These are phyloP conservation scores for Novumbra hubbsi DNA, from an alignment of 2,797 vertebrate genomes.

Conservation along the genomic window DNA sequence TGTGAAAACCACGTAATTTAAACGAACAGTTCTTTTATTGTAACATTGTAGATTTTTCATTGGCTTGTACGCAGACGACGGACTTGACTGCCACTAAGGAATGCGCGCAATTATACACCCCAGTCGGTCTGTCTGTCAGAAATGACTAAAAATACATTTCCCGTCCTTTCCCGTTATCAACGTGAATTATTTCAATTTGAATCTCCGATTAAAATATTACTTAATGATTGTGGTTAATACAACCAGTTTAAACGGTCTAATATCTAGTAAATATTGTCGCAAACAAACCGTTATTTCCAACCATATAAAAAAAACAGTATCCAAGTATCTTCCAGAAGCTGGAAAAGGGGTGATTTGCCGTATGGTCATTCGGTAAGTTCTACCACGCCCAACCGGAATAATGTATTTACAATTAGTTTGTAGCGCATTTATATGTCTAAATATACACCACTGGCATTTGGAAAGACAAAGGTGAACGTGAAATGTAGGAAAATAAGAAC, in stretches of 20 bases:
- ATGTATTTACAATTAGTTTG: fast-evolving
- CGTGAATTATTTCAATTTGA: background rate
- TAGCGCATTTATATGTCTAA: background rate
- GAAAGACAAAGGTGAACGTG: fast-evolving
- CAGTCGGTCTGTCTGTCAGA: conserved; percentile 47
- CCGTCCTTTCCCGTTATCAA: conserved; percentile 33
- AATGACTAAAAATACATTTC: conserved; percentile 76
- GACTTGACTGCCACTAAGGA: conserved; percentile 29
- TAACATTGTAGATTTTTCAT: background rate
- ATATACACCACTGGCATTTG: fast-evolving
- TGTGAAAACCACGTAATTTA: too few relatives aligned
- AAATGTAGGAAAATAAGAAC: conserved; percentile 38
- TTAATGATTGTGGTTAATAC: background rate
- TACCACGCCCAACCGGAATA: background rate
- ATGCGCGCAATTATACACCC: conserved; percentile 49
- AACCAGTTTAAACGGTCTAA: background rate
- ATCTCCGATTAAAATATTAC: background rate
- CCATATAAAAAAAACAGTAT: background rate
- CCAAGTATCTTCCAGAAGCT: background rate
- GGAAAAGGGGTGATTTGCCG: background rate
- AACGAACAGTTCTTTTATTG: background rate
- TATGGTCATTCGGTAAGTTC: background rate
- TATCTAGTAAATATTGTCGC: background rate
- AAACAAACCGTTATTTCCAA: background rate
- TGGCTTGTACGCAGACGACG: background rate